These are phyloP conservation scores for Strigamia transsilvanica DNA, from an alignment of 2,888 invertebrate genomes.

Conservation along the genomic window DNA sequence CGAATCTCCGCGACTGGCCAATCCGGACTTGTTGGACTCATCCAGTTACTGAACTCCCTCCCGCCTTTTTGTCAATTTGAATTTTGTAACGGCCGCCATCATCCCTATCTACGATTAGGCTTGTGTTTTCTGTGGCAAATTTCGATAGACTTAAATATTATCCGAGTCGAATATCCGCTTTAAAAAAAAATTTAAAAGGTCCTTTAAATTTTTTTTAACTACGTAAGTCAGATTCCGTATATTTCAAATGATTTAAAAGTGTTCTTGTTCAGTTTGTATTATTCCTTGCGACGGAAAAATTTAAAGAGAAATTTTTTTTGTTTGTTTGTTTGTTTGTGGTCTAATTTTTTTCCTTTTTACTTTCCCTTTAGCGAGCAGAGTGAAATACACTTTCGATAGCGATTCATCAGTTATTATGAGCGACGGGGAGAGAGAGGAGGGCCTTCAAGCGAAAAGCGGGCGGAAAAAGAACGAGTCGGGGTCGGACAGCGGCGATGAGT, in stretches of 20 bases:
- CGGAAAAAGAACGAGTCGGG: conserved; percentile 61
- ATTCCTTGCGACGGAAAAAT: conserved; percentile 51
- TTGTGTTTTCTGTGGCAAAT: background rate
- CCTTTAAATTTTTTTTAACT: background rate
- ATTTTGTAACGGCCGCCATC: conserved; percentile 20
- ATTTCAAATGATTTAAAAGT: background rate
- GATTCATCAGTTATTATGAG: conserved; percentile 56
- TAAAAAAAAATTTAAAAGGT: background rate
- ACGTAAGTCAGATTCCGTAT: background rate
- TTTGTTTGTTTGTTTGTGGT: background rate
- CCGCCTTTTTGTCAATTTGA: conserved; percentile 20
- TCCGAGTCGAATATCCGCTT: no score
- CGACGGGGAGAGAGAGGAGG: conserved; percentile 56
- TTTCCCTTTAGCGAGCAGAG: conserved; percentile 54
- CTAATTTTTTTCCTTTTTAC: background rate
- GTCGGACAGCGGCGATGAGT: conserved; percentile 67
- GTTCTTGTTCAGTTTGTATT: conserved; percentile 31
- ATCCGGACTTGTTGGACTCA: background rate
- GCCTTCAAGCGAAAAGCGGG: conserved; percentile 25
- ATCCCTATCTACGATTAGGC: conserved; percentile 15
- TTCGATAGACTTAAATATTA: background rate
- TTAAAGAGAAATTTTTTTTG: conserved; percentile 25
- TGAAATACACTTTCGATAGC: conserved; percentile 28
- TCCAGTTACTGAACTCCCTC: background rate
- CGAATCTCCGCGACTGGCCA: background rate